Percentiles rank a stretch among this genome's conserved stretches.
phyloP scores from a whole-genome alignment of 2,113 vertebrate genomes.

The Lycaon pictus region DNA sequence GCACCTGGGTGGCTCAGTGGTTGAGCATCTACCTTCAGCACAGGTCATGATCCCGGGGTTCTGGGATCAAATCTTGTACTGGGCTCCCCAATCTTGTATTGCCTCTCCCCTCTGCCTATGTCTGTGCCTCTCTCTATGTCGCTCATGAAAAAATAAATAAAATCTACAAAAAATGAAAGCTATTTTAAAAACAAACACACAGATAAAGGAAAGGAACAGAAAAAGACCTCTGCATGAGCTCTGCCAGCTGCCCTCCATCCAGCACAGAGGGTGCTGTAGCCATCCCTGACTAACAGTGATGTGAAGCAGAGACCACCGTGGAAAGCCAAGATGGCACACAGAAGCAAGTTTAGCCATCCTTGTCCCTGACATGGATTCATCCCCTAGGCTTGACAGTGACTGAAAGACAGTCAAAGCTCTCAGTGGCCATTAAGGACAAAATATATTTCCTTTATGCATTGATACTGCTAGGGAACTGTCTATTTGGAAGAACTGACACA shows the following conservation, averaged over 20 bases:
- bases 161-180: too few relatives aligned
- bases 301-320: not conserved
- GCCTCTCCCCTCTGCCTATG: too few relatives aligned
- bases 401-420: not conserved
- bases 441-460: conserved; percentile 11
- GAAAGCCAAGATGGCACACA: not conserved
- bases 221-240: not conserved
- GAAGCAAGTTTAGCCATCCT: not conserved
- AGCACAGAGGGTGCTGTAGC: not conserved
- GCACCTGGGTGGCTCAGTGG: too few relatives aligned
- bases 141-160: too few relatives aligned
- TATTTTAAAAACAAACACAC: too few relatives aligned
- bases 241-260: not conserved
- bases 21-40: too few relatives aligned
- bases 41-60: too few relatives aligned
- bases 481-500: not conserved
- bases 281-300: not conserved
- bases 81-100: too few relatives aligned
- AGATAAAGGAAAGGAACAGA: not conserved
- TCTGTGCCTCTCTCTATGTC: too few relatives aligned
- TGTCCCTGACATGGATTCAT: not conserved
- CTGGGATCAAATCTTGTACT: too few relatives aligned
- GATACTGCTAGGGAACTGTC: not conserved
- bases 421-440: not conserved
- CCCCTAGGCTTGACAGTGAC: not conserved